Conservation (phyloP, 2,113 vertebrate genomes). For the Eulemur macaco region DNA sequence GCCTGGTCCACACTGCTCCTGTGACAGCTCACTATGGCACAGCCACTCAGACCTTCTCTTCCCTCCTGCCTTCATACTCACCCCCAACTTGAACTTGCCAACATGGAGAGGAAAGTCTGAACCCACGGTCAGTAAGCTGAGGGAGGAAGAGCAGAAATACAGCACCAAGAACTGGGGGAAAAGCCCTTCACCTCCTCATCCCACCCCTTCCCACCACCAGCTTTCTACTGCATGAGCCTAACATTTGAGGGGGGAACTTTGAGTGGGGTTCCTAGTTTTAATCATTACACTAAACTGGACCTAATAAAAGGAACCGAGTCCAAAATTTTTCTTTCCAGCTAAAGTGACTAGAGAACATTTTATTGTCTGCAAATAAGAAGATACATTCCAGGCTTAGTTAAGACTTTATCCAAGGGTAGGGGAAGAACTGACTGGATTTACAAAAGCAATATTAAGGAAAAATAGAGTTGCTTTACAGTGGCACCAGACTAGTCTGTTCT, state of each 20-base stretch:
- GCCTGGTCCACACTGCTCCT: not conserved
- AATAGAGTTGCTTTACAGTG: not conserved
- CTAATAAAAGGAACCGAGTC: not conserved
- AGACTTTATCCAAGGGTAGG: not conserved
- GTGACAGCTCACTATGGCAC: not conserved
- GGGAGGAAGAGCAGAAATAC: not conserved
- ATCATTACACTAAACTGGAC: not conserved
- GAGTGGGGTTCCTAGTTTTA: not conserved
- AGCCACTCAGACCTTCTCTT: not conserved
- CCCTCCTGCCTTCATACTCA: not conserved
- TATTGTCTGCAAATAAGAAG: not conserved
- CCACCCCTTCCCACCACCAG: no score
- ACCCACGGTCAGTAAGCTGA: not conserved
- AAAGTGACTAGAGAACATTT: slow-evolving; percentile 8
- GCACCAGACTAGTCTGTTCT: not conserved
- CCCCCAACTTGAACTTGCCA: not conserved
- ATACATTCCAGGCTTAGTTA: not conserved
- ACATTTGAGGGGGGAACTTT: not conserved
- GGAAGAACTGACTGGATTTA: not conserved
- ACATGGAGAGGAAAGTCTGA: not conserved
- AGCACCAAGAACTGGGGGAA: not conserved
- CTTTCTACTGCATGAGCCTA: not conserved
- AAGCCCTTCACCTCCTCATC: not conserved
- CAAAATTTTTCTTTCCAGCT: not conserved
- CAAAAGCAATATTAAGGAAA: slow-evolving; percentile 4